Base-by-base conservation (phyloP, 2,888 invertebrate genomes). In the Autographa pulchrina region DNA sequence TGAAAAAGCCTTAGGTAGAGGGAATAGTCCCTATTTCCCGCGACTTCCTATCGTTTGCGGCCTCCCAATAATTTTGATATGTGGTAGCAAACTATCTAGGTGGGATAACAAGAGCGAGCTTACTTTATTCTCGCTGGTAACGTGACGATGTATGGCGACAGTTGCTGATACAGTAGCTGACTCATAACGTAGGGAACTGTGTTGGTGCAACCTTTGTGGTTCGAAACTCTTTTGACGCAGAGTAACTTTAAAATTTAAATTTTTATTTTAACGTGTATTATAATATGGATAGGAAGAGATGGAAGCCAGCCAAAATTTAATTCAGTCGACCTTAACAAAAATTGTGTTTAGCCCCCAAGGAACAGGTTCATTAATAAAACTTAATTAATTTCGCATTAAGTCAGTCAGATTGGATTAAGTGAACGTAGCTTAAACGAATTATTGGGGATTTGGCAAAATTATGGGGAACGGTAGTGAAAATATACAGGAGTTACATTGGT, bases 321-420 rank as follows among this genome's bases (percentile, higher is more conserved):
- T 71, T 83, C 76, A 65, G 63, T 72, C 70, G 56, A 63, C 58
- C 61, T 65, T 63, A 80, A 69, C 72, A 80, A 80, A 84, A 79
- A 81, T 83, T 75, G 78, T 71, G 81, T 60, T 25, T 65, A 74
- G 78, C 68, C 70, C 66, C 67, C 62, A 25, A 78, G 77, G 82
- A 82, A 84, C 86, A 85, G 87, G 90, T 91, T 92, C 91, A 92
- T 93, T 93, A 93, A 93, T 93, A 89, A 90, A 91, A 92, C 89
- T 92, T 93, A 94, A 94, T 94, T 93, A 93, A 93, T 91, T 92
- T 89, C 88, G 90, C 91, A 92, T 94, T 93, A 92, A 93, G 91
- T 87, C 89, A 91, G 92, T 91, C 92, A 89, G 91, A 88, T 85
- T 83, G 92, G 92, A 93, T 93, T 93, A 92, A 88, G 91, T 87